phyloP scores from a whole-genome alignment of 2,113 vertebrate genomes.

The Pelusios castaneus region DNA sequence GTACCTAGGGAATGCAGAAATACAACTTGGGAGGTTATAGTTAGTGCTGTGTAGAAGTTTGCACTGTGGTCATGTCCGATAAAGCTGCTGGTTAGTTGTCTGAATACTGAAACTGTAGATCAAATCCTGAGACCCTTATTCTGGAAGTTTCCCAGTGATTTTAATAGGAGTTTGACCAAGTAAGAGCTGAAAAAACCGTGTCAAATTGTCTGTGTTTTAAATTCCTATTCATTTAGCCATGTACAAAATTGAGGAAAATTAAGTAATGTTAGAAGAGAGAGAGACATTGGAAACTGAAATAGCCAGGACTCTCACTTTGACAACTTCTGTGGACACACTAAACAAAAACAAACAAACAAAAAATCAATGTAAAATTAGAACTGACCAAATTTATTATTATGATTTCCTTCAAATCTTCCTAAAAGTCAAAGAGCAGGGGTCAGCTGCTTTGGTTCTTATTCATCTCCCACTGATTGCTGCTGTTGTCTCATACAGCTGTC shows the following conservation, averaged over 20 bases:
- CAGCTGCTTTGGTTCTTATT: background rate
- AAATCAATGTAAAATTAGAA: background rate
- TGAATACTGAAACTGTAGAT: background rate
- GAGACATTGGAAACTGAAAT: background rate
- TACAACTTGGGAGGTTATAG: background rate
- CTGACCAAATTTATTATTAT: background rate
- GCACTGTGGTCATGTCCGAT: background rate
- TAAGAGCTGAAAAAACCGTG: background rate
- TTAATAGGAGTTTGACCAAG: background rate
- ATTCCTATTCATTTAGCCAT: background rate
- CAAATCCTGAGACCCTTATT: background rate
- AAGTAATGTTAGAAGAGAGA: background rate
- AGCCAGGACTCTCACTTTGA: background rate
- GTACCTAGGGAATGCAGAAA: background rate
- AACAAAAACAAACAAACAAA: background rate
- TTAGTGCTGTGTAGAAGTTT: background rate
- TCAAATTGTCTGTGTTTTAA: background rate
- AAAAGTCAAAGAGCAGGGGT: background rate
- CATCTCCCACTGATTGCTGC: background rate
- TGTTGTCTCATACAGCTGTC: background rate
- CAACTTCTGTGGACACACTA: background rate
- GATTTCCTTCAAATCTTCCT: background rate
- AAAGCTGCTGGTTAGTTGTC: background rate
- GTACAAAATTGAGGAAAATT: background rate
- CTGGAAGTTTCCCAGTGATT: background rate